Percentiles rank a stretch among this genome's conserved stretches.
Conservation (phyloP, 2,888 invertebrate species). For the Ochropleura leucogaster region DNA sequence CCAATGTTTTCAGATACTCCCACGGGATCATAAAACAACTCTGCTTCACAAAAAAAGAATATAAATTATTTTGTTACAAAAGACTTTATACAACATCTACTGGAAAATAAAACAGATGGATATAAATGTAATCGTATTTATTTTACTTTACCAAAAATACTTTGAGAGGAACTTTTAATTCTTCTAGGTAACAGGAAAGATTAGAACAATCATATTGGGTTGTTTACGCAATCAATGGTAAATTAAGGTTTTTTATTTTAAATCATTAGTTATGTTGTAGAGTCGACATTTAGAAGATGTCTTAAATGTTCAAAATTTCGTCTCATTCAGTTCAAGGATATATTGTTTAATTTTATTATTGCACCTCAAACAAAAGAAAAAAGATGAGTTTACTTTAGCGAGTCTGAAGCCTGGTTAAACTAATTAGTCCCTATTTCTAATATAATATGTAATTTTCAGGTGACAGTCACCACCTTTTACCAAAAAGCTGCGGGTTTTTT, state of each 20-base stretch:
- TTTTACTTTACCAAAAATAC: constrained; percentile 16
- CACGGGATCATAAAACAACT: constrained; percentile 45
- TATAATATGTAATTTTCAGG: too few relatives aligned
- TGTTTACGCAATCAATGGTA: background rate
- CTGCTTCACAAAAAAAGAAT: constrained; percentile 20
- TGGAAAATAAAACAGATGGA: constrained; percentile 33
- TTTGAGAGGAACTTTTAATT: background rate
- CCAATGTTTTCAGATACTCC: constrained; percentile 35
- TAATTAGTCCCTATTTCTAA: too few relatives aligned
- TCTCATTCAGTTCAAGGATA: too few relatives aligned
- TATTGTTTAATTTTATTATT: too few relatives aligned
- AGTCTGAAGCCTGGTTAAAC: too few relatives aligned
- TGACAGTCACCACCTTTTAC: too few relatives aligned
- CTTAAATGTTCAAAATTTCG: too few relatives aligned
- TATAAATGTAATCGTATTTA: constrained; percentile 15
- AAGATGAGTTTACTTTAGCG: too few relatives aligned
- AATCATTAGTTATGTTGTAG: background rate
- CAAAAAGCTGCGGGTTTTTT: too few relatives aligned
- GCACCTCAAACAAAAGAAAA: too few relatives aligned
- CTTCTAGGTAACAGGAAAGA: background rate
- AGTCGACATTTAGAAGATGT: background rate
- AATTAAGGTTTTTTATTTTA: background rate
- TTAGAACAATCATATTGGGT: background rate
- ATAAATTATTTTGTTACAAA: constrained; percentile 47
- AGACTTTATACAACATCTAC: constrained; percentile 24